These are phyloP conservation scores for Lordiphosa clarofinis DNA, from an alignment of 1,140 invertebrate species.

Conservation along the genomic window DNA sequence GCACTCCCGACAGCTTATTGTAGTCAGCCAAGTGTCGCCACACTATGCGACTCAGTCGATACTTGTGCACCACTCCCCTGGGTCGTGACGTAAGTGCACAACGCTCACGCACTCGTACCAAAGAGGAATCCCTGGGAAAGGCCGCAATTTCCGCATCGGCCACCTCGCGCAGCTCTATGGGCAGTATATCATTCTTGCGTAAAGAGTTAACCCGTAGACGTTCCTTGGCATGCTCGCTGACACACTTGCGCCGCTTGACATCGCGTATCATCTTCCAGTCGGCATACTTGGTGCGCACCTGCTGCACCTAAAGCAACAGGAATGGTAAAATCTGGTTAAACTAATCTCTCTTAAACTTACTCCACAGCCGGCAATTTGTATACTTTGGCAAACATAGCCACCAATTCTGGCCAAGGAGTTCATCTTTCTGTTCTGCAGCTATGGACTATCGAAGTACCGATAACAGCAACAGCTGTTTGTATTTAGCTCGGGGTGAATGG, in stretches of 20 bases:
- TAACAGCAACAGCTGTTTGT: neutral
- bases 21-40: conserved; percentile 94
- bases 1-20: conserved; percentile 92
- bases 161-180: conserved; percentile 86
- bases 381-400: conserved; percentile 53
- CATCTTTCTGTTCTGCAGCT: conserved; percentile 14
- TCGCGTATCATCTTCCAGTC: conserved; percentile 91
- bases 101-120: conserved; percentile 84
- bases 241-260: conserved; percentile 87
- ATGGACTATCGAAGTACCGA: neutral
- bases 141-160: conserved; percentile 87
- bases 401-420: conserved; percentile 58
- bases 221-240: conserved; percentile 85
- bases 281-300: conserved; percentile 86
- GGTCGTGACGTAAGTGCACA: conserved; percentile 90
- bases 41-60: conserved; percentile 92
- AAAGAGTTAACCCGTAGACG: conserved; percentile 88
- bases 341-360: conserved; percentile 36
- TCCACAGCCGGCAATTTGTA: conserved; percentile 69
- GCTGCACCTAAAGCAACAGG: conserved; percentile 79
- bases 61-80: conserved; percentile 86
- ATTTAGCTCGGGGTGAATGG: neutral
- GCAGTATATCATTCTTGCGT: conserved; percentile 90
- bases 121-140: conserved; percentile 87
- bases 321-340: too few species aligned